Evolutionary conservation across 2,113 vertebrate species (phyloP), one percentile per base, ranked within the genome.

Genomic region (Rhombomys opimus): DNA sequence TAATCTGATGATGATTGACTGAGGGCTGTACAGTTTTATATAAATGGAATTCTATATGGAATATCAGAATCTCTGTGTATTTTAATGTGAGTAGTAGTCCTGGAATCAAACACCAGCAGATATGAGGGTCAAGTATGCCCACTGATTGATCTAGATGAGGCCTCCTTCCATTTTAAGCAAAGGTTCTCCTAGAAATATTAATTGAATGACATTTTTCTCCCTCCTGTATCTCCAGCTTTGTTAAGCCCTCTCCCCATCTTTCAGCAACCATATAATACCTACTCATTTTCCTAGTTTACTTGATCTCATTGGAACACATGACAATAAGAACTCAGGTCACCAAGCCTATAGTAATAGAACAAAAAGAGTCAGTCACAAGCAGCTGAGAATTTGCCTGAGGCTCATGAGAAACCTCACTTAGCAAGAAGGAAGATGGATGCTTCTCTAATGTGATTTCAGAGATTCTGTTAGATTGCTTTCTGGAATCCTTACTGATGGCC

Each of bases 381-480:
- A 23, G 15, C 27, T 23, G 14, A 5, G 12, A 61, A 52, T 35
- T 35, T 41, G 1, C 18, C 8, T n/a, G 5, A 30, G 46, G 4
- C 0, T 30, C 30, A 12, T 7, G 4, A 80, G 14, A 14, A 92
- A 20, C 18, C 32, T 50, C 22, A 73, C 2, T 30, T 32, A 59
- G 41, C n/a, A 72, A 38, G 77, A 76, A 77, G 27, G 46, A 90
- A 32, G 4, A n/a, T 0, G 0, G 2, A 35, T 2, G 1, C 1
- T 38, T 6, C 2, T 0, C 7, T 0, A 0, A 46, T 27, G 1
- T 38, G 67, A 85, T 14, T 7, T 1, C 5, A 80, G n/a, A 22
- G 5, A 32, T 1, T n/a, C 6, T 50, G 3, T 13, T 50, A 73
- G 46, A n/a, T 0, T 2, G 76, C 22, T 63, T 18, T 38, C 27